These are phyloP conservation scores for Scomber colias DNA, from an alignment of 2,113 vertebrate genomes.

Conservation along the genomic window DNA sequence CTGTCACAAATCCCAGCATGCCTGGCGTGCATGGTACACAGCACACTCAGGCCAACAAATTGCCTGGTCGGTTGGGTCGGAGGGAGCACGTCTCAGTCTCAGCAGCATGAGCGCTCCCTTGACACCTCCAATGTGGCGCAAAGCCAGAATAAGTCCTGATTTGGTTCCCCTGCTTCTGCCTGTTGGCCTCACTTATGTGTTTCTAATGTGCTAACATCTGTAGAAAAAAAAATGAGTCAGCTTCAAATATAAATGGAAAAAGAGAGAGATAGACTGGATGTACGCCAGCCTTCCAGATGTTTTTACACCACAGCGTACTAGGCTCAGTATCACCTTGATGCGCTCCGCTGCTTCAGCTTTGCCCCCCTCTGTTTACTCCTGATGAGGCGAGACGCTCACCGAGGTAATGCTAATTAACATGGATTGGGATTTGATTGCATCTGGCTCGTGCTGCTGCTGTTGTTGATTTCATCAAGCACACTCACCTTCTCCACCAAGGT, in stretches of 20 bases:
- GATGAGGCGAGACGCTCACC: conserved; percentile 47
- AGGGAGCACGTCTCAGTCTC: conserved; percentile 17
- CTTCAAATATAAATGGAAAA: conserved; percentile 22
- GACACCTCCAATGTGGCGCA: conserved; percentile 26
- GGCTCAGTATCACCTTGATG: conserved; percentile 54
- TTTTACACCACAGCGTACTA: conserved; percentile 24
- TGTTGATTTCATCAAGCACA: conserved; percentile 24
- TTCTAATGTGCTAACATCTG: conserved; percentile 66
- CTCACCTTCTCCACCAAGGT: conserved; percentile 40
- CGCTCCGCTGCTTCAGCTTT: conserved; percentile 30
- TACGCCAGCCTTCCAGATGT: conserved; percentile 76
- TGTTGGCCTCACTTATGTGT: conserved; percentile 42
- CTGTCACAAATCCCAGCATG: conserved; percentile 78
- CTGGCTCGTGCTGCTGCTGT: conserved; percentile 34
- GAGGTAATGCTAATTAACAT: conserved; percentile 66
- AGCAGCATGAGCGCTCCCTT: conserved; percentile 8
- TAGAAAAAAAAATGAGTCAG: conserved; percentile 45
- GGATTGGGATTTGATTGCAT: conserved; percentile 50
- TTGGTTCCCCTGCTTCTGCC: conserved; percentile 20
- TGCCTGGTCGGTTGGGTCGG: conserved; percentile 22
- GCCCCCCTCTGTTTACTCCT: conserved; percentile 9
- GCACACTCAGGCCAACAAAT: conserved; percentile 52
- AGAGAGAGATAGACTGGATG: conserved; percentile 53
- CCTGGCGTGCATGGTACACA: conserved; percentile 54
- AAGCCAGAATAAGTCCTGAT: conserved; percentile 6